Percentiles rank a stretch among this genome's conserved stretches.
Evolutionary conservation across 2,113 vertebrate genomes (phyloP).

Genomic region (Ptyas mucosa): DNA sequence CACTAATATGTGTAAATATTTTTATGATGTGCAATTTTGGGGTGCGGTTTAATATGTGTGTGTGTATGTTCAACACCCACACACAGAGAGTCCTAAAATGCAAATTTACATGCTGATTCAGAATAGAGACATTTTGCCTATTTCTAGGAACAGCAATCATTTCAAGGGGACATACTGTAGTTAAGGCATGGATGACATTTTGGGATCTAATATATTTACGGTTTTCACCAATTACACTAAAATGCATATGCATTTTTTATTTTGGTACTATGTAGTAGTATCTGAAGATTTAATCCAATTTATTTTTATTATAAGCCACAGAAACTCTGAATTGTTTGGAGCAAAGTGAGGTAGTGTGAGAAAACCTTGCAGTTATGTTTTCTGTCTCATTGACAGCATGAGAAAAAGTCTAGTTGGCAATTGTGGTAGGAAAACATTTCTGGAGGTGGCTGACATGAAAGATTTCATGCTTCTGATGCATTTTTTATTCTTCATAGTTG

Average conservation of each 20-base stretch:
- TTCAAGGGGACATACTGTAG: not conserved
- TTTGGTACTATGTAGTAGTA: not conserved
- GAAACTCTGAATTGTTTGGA: not conserved
- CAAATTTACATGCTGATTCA: not conserved
- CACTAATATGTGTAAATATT: not conserved
- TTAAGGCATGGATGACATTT: not conserved
- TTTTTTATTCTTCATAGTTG: constrained; percentile 23
- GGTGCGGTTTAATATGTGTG: not conserved
- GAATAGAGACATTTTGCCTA: not conserved
- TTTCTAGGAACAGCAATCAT: not conserved
- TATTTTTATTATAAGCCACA: constrained; percentile 11
- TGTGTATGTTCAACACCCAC: not conserved
- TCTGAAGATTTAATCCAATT: not conserved
- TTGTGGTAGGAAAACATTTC: constrained; percentile 8
- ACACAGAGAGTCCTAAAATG: not conserved
- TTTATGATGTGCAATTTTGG: not conserved
- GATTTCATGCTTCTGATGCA: not conserved
- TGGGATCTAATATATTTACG: not conserved
- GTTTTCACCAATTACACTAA: not conserved
- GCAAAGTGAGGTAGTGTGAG: not conserved
- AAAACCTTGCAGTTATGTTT: not conserved
- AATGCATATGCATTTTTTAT: not conserved
- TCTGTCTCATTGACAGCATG: not conserved
- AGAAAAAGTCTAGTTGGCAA: not conserved
- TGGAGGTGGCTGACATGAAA: not conserved